Base-by-base conservation (phyloP, 2,113 vertebrate genomes). In the Corythornis vintsioides region DNA sequence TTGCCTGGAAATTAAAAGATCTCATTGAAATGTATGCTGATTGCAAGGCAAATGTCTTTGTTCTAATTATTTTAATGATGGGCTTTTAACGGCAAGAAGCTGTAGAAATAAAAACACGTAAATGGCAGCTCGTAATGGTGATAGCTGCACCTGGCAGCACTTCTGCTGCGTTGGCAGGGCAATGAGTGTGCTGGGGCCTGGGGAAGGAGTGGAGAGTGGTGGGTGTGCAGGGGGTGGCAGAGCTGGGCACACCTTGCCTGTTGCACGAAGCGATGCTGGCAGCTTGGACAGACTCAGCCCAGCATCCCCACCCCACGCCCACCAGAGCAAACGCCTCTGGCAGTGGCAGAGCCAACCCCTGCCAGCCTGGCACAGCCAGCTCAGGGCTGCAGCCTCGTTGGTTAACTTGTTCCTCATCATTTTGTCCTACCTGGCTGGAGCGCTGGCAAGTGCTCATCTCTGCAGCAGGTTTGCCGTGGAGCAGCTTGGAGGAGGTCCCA, bases 31-130 rank as follows among this genome's bases (percentile, higher is more conserved):
- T 42, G 56, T 17, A 69, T 45, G 65, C 69, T 88, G 89, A 91
- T 96, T 96, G 65, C 45, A 77, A 96, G 87, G 77, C 74, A 94
- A 85, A 88, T 64, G 33, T 35, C 94, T 96, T 95, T 95, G 91
- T 83, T 93, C 87, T 92, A 94, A 94, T 97, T 89, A 93, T 63
- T 80, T 86, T 94, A 91, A 95, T 96, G 61, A 91, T 2, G 11
- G 73, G 61, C 47, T 91, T 94, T 85, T 88, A 83, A 81, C 59
- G 57, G 77, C 57, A 94, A 92, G 85, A 86, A 93, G 76, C 66
- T 88, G 89, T 42, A 73, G 78, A 94, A 96, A 86, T 88, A 83
- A 95, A 93, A 83, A 8, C 94, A 94, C 19, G 3, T 73, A 91
- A 92, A 91, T 72, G 89, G 65, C 72, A 92, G 86, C 40, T 38